Evolutionary conservation across 2,797 vertebrate genomes (phyloP), one percentile per base, ranked within the genome.

Genomic region (Rhabdomys pumilio): DNA sequence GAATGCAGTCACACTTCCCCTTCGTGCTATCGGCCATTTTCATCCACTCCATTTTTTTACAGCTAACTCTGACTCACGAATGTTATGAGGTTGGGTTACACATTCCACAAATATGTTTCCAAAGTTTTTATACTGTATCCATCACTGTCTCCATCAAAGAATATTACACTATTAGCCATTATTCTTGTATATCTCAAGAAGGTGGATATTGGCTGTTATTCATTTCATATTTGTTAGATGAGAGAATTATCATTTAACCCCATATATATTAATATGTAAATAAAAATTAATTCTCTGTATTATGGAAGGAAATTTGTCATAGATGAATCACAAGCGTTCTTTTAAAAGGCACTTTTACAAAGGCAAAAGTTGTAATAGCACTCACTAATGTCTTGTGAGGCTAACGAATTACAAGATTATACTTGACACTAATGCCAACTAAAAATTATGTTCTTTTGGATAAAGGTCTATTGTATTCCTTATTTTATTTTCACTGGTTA

Each of bases 291-390:
- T 73, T 77, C 41, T 82, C 10, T 4, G 38, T 87, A 65, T 79
- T 97, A 97, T 95, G 96, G 96, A 93, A 98, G 96, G 96, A 98
- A 98, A 97, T 98, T 96, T 97, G 94, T 67, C 72, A 86, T 0
- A 11, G 94, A 95, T 83, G 79, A 98, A 20, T 79, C 67, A 98
- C 93, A 94, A 96, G 13, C 38, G 69, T 90, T 96, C 19, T 0
- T 95, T 89, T 50, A 76, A 94, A 38, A 59, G 61, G 86, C 93
- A 90, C 53, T 87, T 13, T 97, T 97, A 92, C 97, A 97, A 98
- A 96, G 97, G 91, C 93, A 98, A 94, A 69, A 97, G 41, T 72
- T 34, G 59, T 97, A 85, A 96, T 91, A 96, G 90, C 93, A 96
- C 96, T 97, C 96, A 96, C 95, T 97, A 94, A 96, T 75, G 97